phyloP scores from a whole-genome alignment of 2,113 vertebrate genomes.

The Miniopterus natalensis region DNA sequence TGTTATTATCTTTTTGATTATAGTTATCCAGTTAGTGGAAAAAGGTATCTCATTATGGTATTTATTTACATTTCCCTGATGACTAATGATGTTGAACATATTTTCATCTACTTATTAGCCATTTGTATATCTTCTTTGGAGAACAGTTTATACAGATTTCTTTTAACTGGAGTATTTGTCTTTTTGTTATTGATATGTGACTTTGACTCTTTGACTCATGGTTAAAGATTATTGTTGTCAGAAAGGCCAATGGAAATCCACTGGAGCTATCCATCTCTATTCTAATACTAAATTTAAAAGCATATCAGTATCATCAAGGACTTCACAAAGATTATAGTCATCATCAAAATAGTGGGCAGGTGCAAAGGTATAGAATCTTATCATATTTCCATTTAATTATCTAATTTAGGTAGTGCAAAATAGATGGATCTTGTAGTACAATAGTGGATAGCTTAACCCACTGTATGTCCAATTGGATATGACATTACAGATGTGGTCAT shows the following conservation, averaged over 20 bases:
- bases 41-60: no score
- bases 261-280: neutral
- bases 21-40: no score
- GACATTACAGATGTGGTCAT: neutral
- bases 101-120: neutral
- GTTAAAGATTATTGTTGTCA: neutral
- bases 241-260: neutral
- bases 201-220: neutral
- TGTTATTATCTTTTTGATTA: no score
- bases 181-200: neutral
- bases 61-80: neutral
- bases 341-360: neutral
- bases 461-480: neutral
- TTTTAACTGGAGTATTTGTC: neutral
- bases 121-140: no score
- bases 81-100: neutral
- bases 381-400: neutral
- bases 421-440: neutral
- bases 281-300: neutral
- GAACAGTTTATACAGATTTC: neutral
- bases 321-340: neutral
- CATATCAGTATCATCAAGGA: neutral
- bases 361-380: neutral
- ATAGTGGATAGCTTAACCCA: neutral
- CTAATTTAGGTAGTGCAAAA: neutral